Percentiles rank a stretch among this genome's conserved stretches.
phyloP scores from a whole-genome alignment of 2,888 invertebrate species.

The Tanypteryx hageni region DNA sequence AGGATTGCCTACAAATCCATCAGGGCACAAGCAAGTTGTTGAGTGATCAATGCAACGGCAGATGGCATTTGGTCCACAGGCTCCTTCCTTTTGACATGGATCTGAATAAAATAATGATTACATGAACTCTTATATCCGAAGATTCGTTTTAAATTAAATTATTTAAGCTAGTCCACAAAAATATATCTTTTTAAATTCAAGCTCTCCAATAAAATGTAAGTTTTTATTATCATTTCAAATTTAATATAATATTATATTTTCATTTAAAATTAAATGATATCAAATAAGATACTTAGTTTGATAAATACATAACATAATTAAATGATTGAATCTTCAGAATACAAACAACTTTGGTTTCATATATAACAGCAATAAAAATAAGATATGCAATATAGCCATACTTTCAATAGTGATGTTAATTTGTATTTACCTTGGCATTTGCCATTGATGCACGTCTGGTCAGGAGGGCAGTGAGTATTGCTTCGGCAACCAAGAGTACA shows the following conservation, averaged over 20 bases:
- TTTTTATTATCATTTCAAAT: neutral
- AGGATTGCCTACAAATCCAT: conserved; percentile 91
- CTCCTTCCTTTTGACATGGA: conserved; percentile 86
- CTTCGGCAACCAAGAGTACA: conserved; percentile 91
- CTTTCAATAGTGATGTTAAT: neutral
- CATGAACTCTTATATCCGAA: neutral
- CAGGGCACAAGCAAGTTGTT: conserved; percentile 88
- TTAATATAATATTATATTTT: neutral
- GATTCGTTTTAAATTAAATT: conserved; percentile 17
- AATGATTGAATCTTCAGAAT: neutral
- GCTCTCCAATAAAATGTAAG: neutral
- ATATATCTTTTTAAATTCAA: neutral
- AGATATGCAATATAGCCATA: neutral
- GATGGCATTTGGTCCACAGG: conserved; percentile 90
- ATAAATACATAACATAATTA: conserved; percentile 23
- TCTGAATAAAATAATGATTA: conserved; percentile 74
- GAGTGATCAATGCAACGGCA: conserved; percentile 86
- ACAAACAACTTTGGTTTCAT: neutral
- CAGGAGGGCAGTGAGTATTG: conserved; percentile 86
- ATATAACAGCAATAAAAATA: neutral
- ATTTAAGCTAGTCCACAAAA: neutral
- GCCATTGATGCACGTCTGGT: conserved; percentile 89
- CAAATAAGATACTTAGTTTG: neutral
- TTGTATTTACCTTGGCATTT: conserved; percentile 80
- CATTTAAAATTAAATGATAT: neutral